Conservation (phyloP, 2,113 vertebrate species). For the Heptranchias perlo region DNA sequence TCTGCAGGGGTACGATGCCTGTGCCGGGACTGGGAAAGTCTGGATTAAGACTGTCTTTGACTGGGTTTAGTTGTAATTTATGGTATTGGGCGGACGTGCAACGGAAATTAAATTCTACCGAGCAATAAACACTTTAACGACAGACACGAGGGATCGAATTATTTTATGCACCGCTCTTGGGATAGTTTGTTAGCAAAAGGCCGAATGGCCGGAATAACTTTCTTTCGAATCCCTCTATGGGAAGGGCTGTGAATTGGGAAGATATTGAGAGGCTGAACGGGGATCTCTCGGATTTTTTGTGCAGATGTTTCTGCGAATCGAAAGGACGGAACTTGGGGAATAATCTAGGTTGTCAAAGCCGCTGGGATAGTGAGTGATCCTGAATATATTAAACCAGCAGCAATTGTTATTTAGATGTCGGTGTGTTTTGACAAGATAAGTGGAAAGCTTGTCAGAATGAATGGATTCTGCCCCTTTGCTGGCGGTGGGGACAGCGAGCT, state of each 20-base stretch:
- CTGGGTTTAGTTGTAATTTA: too few relatives aligned
- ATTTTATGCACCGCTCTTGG: neutral
- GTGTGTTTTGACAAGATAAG: conserved; percentile 18
- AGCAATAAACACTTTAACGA: neutral
- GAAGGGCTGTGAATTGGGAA: neutral
- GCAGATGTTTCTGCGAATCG: neutral
- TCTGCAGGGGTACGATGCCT: too few relatives aligned
- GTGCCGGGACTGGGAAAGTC: too few relatives aligned
- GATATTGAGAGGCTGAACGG: neutral
- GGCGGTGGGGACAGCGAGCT: neutral
- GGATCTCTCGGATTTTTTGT: neutral
- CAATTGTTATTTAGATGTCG: conserved; percentile 3
- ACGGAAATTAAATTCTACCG: too few relatives aligned
- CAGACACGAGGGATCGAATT: neutral
- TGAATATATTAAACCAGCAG: neutral
- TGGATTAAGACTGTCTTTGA: too few relatives aligned
- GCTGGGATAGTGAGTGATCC: neutral
- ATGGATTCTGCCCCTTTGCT: neutral
- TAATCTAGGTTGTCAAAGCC: neutral
- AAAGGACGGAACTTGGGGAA: neutral
- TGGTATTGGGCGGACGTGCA: too few relatives aligned
- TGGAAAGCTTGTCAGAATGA: neutral
- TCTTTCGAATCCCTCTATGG: neutral
- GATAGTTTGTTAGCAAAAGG: neutral
- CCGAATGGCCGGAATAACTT: neutral